Base-by-base conservation (phyloP, 2,113 vertebrate genomes). In the Meleagris gallopavo region DNA sequence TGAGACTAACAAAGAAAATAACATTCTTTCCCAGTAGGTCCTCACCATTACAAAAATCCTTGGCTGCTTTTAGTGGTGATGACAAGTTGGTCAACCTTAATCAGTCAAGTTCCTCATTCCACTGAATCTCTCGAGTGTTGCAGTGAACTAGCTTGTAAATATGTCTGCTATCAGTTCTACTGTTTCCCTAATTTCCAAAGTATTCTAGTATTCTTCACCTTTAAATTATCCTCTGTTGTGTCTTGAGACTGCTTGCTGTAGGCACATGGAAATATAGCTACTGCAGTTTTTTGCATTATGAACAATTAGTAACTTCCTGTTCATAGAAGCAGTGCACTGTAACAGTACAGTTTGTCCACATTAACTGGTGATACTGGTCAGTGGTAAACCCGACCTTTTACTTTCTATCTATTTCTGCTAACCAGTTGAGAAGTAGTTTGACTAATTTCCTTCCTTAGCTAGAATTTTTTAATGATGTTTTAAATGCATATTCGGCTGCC, bases 1-100 rank as follows among this genome's bases (percentile, higher is more conserved):
- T 99, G 91, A 95, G 83, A 20, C n/a, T n/a, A 55, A 17, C 15
- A 12, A 21, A 55, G 29, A 55, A 67, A 85, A 61, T 58, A 0
- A 0, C 58, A 2, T 66, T 79, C 76, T 69, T 18, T 82, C 43
- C 60, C 12, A 57, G 40, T 38, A 34, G 24, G 4, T 60, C 14
- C 15, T 83, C 40, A 22, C 9, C 27, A 81, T 83, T 73, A 50
- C 21, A 60, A 43, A 55, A 92, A 19, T 8, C 15, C 10, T 66
- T 74, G 34, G 7, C 18, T 83, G 22, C 1, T 1, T 76, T 73
- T 73, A 34, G 70, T 83, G 41, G 48, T 57, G n/a, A 34, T 14
- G 41, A 57, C 19, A 58, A 43, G 48, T 32, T 36, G n/a, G 36
- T 58, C 18, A 10, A 52, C 27, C 5, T 3, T 30, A 57, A 32